A percentile compares a stretch with the other conserved stretches of the same genome.
These are phyloP conservation scores for Barypeithes pellucidus DNA, from an alignment of 2,888 invertebrate species.

Conservation along the genomic window DNA sequence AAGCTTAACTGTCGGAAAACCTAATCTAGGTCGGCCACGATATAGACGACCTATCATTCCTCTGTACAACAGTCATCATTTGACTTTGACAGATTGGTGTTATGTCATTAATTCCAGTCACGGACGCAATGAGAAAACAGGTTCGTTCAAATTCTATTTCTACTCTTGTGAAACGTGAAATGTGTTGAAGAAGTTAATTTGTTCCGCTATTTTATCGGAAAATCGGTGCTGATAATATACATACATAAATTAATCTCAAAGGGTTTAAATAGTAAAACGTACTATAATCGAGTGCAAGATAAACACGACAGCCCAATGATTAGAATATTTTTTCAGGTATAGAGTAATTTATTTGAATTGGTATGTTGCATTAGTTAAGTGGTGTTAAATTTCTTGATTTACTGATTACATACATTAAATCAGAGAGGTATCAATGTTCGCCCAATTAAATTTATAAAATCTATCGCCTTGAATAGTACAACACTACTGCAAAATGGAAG, in stretches of 20 bases:
- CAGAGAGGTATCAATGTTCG: background rate
- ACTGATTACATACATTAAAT: background rate
- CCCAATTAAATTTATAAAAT: background rate
- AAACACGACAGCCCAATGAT: constrained; percentile 22
- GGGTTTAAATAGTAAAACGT: background rate
- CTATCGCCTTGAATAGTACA: background rate
- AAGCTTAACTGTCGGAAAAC: too few species aligned
- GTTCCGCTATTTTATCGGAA: background rate
- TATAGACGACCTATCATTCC: too few species aligned
- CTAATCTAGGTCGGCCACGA: too few species aligned
- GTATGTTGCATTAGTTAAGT: constrained; percentile 14
- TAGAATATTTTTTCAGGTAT: constrained; percentile 13
- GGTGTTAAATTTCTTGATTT: constrained; percentile 30
- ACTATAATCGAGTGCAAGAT: constrained; percentile 23
- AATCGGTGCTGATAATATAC: constrained; percentile 7
- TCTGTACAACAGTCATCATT: too few species aligned
- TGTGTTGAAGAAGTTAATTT: background rate
- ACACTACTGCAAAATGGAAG: constrained; percentile 40
- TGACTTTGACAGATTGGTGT: too few species aligned
- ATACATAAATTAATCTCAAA: background rate
- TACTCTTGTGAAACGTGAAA: background rate
- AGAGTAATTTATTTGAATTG: constrained; percentile 8
- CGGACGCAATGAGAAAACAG: too few species aligned
- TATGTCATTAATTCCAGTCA: too few species aligned
- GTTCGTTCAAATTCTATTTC: too few species aligned